Evolutionary conservation across 2,113 vertebrate genomes (phyloP).

Genomic region (Pavo muticus): DNA sequence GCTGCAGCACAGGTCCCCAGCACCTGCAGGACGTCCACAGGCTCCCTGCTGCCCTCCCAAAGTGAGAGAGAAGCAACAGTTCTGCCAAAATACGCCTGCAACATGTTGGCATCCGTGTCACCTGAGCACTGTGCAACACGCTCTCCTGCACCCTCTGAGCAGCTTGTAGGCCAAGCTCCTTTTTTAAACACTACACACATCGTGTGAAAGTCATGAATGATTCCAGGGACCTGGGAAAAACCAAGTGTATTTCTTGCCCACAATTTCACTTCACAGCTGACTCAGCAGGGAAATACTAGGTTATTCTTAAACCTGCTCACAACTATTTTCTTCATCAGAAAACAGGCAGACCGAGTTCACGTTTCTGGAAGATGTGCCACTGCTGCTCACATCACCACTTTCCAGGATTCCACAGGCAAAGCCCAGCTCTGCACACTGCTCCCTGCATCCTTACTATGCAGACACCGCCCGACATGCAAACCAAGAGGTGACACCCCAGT

Average conservation of each 20-base stretch:
- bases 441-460: neutral
- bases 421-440: neutral
- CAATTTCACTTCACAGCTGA: conserved; percentile 13
- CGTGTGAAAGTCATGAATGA: neutral
- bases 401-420: neutral
- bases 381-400: neutral
- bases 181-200: neutral
- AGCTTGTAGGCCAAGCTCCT: neutral
- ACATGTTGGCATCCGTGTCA: neutral
- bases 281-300: neutral
- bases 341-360: neutral
- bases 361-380: neutral
- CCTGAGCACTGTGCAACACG: neutral
- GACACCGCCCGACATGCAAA: neutral
- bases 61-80: neutral
- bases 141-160: neutral
- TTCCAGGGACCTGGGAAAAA: neutral
- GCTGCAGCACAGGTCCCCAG: fast-evolving
- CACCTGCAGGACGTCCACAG: fast-evolving
- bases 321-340: neutral
- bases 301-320: neutral
- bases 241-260: neutral
- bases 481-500: neutral
- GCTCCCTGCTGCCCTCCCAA: neutral
- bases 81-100: fast-evolving